These are phyloP conservation scores for Aphidoletes aphidimyza DNA, from an alignment of 2,888 invertebrate species.

Conservation along the genomic window DNA sequence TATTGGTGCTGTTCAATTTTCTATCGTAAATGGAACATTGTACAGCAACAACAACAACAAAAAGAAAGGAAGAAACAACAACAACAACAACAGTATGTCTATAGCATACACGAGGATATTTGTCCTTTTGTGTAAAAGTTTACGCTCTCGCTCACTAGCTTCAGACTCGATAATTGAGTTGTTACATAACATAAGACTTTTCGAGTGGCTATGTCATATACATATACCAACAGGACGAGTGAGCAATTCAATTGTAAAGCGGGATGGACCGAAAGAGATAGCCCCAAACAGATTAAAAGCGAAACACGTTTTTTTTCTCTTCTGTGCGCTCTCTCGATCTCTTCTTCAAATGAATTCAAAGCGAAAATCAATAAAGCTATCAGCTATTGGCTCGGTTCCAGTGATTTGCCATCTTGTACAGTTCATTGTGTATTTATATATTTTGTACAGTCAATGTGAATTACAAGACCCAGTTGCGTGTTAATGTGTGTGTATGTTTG, in stretches of 20 bases:
- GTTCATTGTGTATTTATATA: constrained; percentile 49
- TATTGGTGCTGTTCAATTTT: no score
- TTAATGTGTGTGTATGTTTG: no score
- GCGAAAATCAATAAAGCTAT: constrained; percentile 52
- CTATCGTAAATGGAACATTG: no score
- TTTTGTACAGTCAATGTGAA: constrained; percentile 5
- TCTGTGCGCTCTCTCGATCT: no score
- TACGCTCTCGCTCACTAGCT: no score
- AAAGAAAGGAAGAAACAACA: no score
- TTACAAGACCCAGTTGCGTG: no score
- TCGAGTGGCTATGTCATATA: constrained; percentile 19
- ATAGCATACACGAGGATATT: no score
- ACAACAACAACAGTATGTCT: no score
- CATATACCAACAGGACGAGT: background rate
- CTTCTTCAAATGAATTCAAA: constrained; percentile 27
- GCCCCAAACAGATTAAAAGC: background rate
- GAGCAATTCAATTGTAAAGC: background rate
- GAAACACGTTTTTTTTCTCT: no score
- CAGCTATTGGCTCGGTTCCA: constrained; percentile 48
- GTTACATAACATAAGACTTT: constrained; percentile 14
- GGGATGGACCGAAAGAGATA: background rate
- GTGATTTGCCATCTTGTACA: constrained; percentile 52
- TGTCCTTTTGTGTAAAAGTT: background rate
- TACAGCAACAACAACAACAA: no score
- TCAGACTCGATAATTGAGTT: constrained; percentile 28